Evolutionary conservation across 2,113 vertebrate species (phyloP), one percentile per base, ranked within the genome.

Genomic region (Cisticola juncidis): DNA sequence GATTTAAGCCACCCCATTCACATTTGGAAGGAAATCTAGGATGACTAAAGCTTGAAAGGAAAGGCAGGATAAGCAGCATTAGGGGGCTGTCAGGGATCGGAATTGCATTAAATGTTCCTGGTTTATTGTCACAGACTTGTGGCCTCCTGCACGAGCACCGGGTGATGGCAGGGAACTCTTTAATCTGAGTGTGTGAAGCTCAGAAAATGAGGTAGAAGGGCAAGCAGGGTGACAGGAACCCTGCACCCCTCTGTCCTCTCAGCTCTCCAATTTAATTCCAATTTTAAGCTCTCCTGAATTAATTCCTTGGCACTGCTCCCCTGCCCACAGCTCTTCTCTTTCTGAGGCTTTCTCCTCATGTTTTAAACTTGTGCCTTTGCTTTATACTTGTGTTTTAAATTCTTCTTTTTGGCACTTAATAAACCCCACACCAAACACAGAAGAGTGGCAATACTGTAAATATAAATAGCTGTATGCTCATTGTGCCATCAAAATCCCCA

Each of bases 1-100:
- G 72, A 86, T 91, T 95, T 93, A 94, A 96, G 95, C 69, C 79
- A 96, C 83, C 89, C 96, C 88, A 93, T 93, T 97, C 95, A 85
- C 35, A 38, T 81, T 88, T 96, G 74, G 93, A 53, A 96, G 89
- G 88, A 93, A 96, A 89, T 90, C 93, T 83, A 38, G 80, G 94
- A 86, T 93, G 94, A 95, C 86, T 93, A 96, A 93, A 95, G 74
- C 91, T 83, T 82, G 83, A 91, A 86, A 94, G 94, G 83, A 86
- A 94, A 97, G 94, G 93, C 93, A 96, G 79, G 90, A 93, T 97
- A 96, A 96, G 93, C 56, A 53, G 93, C 21, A 71, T 92, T 94
- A 96, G 93, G 92, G 81, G 96, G 47, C 88, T 93, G 88, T 89
- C 91, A 90, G 86, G 77, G 88, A 86, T 61, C 0, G 8, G 85